phyloP scores from a whole-genome alignment of 2,797 vertebrate genomes.

The Sebastes nivosus region DNA sequence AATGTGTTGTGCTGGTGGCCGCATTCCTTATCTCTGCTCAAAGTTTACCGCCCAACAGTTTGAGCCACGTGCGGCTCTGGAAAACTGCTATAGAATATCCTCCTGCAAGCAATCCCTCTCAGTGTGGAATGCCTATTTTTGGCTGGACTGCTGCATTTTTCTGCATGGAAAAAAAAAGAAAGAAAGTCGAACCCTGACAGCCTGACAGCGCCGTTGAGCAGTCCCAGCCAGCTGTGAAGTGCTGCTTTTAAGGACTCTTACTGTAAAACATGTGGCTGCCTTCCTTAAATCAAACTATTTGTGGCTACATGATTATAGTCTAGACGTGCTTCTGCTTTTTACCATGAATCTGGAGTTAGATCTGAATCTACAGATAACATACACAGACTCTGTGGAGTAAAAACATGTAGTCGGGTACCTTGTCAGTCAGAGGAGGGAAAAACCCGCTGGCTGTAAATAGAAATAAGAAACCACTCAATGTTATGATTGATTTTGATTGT shows the following conservation, averaged over 20 bases:
- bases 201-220: constrained; percentile 52
- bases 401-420: constrained; percentile 32
- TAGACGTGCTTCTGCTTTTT: constrained; percentile 69
- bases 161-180: constrained; percentile 23
- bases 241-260: constrained; percentile 59
- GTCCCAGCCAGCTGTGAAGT: constrained; percentile 66
- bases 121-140: constrained; percentile 73
- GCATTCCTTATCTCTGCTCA: constrained; percentile 59
- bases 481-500: neutral
- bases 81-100: constrained; percentile 66
- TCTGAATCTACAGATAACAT: constrained; percentile 54
- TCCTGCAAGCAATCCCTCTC: constrained; percentile 65
- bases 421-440: constrained; percentile 27
- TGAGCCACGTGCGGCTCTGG: constrained; percentile 48
- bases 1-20: constrained; percentile 22
- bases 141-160: constrained; percentile 67
- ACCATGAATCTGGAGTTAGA: constrained; percentile 58
- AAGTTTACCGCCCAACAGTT: constrained; percentile 46
- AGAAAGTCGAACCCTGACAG: constrained; percentile 17
- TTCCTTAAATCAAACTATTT: constrained; percentile 77
- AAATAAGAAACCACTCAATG: neutral
- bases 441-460: neutral
- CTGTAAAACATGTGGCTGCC: constrained; percentile 71
- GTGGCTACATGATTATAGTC: constrained; percentile 73
- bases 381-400: constrained; percentile 16